Evolutionary conservation across 2,888 invertebrate genomes (phyloP).

Genomic region (Epinotia demarniana): DNA sequence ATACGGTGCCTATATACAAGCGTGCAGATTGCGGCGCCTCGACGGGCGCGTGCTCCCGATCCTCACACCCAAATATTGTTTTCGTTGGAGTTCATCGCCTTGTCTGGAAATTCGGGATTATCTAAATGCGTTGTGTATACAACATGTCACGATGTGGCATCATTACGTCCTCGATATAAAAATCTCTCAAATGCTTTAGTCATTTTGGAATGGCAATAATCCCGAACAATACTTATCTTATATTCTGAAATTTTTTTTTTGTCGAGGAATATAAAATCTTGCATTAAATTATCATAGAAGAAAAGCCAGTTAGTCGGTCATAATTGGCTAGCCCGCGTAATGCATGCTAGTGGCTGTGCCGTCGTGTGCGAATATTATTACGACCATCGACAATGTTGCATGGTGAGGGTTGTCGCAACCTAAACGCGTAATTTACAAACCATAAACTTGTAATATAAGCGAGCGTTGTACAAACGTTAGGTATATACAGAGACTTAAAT

Average conservation of each 20-base stretch:
- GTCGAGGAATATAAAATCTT: constrained; percentile 71
- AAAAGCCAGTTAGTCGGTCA: constrained; percentile 81
- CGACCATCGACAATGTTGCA: constrained; percentile 55
- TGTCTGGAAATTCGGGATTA: constrained; percentile 44
- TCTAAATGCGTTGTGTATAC: constrained; percentile 44
- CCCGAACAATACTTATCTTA: constrained; percentile 51
- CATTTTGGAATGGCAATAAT: constrained; percentile 57
- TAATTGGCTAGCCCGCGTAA: constrained; percentile 77
- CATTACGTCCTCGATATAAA: constrained; percentile 30
- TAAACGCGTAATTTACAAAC: constrained; percentile 1
- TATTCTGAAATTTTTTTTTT: neutral
- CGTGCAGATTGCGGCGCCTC: constrained; percentile 17
- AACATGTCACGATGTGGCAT: constrained; percentile 43
- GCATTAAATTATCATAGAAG: constrained; percentile 80
- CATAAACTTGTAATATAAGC: constrained; percentile 10
- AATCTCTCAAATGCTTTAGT: constrained; percentile 6
- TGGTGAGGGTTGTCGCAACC: constrained; percentile 21
- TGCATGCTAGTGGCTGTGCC: constrained; percentile 64
- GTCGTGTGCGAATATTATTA: constrained; percentile 71
- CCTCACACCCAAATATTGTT: constrained; percentile 43
- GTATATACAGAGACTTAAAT: constrained; percentile 18
- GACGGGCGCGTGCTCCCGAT: constrained; percentile 33
- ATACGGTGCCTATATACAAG: neutral
- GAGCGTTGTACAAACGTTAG: constrained; percentile 6
- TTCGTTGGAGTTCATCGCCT: constrained; percentile 45